Evolutionary conservation across 2,797 vertebrate genomes (phyloP).

Genomic region (Sebastes alutus): DNA sequence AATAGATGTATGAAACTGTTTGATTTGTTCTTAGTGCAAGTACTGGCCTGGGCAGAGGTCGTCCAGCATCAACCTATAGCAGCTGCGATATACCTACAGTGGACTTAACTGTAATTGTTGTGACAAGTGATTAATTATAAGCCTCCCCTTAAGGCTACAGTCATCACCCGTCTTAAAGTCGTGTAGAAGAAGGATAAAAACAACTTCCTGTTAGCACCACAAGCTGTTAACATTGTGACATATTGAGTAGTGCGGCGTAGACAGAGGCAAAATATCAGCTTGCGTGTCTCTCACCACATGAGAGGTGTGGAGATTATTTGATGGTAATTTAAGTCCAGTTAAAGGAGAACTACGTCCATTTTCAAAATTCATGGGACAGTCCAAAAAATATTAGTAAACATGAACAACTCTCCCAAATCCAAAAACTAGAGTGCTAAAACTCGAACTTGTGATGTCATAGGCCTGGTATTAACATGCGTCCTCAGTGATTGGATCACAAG

Average conservation of each 20-base stretch:
- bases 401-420: not conserved
- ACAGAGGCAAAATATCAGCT: not conserved
- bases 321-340: not conserved
- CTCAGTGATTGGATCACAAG: too few relatives aligned
- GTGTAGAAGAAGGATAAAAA: not conserved
- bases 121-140: conserved; percentile 6
- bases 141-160: not conserved
- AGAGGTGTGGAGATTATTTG: not conserved
- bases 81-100: not conserved
- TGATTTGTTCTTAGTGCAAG: not conserved
- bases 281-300: not conserved
- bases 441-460: too few relatives aligned
- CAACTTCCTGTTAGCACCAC: not conserved
- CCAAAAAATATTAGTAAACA: not conserved
- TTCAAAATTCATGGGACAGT: not conserved
- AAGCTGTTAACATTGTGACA: conserved; percentile 1
- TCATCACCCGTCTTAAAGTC: not conserved
- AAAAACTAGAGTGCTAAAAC: not conserved
- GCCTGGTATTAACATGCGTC: too few relatives aligned
- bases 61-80: not conserved
- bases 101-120: not conserved
- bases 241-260: not conserved
- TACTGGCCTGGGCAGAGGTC: not conserved
- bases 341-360: not conserved
- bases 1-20: conserved; percentile 1